Conservation (phyloP, 2,797 vertebrate genomes). For the Myotis pilosus region DNA sequence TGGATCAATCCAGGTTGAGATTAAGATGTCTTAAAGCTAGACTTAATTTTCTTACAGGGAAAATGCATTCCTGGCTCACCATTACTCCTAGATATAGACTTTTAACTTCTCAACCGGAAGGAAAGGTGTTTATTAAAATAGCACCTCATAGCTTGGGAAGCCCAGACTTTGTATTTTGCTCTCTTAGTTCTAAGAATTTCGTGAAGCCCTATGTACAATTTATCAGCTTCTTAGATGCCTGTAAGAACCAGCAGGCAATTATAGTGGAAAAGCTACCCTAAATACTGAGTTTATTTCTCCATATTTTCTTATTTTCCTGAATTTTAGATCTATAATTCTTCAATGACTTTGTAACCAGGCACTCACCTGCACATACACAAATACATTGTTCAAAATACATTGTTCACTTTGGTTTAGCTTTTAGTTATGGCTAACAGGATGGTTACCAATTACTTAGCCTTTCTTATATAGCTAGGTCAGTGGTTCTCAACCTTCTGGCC, state of each 20-base stretch:
- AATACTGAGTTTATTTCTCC: neutral
- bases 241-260: neutral
- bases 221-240: neutral
- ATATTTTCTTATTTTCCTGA: neutral
- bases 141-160: neutral
- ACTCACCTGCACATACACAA: neutral
- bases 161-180: neutral
- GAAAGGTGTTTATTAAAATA: slow-evolving; percentile 30
- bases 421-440: neutral
- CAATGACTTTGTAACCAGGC: neutral
- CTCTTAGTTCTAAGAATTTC: neutral
- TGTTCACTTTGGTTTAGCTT: neutral
- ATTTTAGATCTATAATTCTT: neutral
- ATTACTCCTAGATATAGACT: neutral
- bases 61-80: neutral
- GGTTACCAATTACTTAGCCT: neutral
- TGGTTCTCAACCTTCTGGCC: no score
- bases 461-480: neutral
- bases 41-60: neutral
- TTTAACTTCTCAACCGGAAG: slow-evolving; percentile 25
- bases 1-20: neutral
- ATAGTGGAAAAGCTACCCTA: neutral
- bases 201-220: neutral
- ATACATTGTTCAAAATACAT: neutral
- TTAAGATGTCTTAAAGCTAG: neutral